Conservation (phyloP, 1,140 invertebrate species). For the Stratiolaelaps scimitus region DNA sequence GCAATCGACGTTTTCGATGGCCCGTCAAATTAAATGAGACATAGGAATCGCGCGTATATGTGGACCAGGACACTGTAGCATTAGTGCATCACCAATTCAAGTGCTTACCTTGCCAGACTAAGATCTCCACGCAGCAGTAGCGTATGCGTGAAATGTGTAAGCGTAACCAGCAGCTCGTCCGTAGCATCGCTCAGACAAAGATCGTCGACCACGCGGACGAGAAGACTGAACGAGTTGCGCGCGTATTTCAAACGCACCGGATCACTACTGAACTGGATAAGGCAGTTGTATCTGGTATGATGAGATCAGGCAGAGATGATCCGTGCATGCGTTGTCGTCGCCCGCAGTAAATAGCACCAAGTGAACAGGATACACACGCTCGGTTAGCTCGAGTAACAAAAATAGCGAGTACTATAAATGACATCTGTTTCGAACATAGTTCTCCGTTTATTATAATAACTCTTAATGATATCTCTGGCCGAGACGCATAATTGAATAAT, state of each 20-base stretch:
- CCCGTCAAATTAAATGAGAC: too few species aligned
- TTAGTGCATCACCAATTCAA: too few species aligned
- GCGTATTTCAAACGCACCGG: constrained; percentile 59
- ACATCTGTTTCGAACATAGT: background rate
- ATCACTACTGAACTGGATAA: constrained; percentile 45
- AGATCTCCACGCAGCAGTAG: constrained; percentile 68
- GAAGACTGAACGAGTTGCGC: constrained; percentile 68
- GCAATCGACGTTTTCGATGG: too few species aligned
- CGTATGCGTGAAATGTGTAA: constrained; percentile 80
- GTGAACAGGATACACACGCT: too few species aligned
- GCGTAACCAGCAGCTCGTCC: constrained; percentile 39
- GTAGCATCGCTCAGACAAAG: constrained; percentile 67
- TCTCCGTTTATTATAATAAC: too few species aligned
- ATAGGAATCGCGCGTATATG: too few species aligned
- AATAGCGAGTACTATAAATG: background rate
- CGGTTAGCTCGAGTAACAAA: background rate
- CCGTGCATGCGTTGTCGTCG: too few species aligned
- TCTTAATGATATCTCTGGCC: too few species aligned
- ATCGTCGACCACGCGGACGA: constrained; percentile 81
- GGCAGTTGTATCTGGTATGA: constrained; percentile 61
- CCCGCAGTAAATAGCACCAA: too few species aligned
- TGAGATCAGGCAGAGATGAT: background rate
- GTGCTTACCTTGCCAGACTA: constrained; percentile 54
- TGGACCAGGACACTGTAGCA: too few species aligned
- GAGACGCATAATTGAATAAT: too few species aligned